These are phyloP conservation scores for Lerista edwardsae DNA, from an alignment of 2,797 vertebrate genomes.

Conservation along the genomic window DNA sequence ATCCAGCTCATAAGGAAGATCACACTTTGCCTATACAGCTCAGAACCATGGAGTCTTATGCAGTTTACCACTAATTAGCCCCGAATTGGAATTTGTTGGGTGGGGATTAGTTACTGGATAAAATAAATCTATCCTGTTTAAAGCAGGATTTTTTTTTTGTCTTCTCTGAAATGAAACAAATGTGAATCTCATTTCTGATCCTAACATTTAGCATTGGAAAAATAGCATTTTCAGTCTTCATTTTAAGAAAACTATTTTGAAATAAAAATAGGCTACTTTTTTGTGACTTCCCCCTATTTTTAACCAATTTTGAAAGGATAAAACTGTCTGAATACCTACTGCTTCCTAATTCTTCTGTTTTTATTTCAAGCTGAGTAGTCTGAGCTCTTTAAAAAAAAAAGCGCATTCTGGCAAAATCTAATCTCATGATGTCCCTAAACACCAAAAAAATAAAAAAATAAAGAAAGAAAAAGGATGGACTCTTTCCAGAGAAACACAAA, in stretches of 20 bases:
- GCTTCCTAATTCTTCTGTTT: constrained; percentile 70
- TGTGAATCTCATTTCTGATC: constrained; percentile 24
- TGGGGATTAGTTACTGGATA: neutral
- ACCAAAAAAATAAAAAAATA: constrained; percentile 46
- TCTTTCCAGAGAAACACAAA: constrained; percentile 69
- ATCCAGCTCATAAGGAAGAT: neutral
- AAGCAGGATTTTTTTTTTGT: rapidly evolving
- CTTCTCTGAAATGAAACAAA: constrained; percentile 17
- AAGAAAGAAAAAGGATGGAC: constrained; percentile 49
- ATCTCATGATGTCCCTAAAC: constrained; percentile 71
- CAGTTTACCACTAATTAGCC: neutral
- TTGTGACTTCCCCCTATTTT: constrained; percentile 33
- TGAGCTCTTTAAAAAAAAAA: constrained; percentile 31
- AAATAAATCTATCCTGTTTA: constrained; percentile 5
- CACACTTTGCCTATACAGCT: neutral
- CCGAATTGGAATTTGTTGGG: neutral
- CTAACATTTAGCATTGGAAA: neutral
- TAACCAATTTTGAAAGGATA: constrained; percentile 41
- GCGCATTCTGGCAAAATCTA: constrained; percentile 49
- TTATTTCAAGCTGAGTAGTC: constrained; percentile 63
- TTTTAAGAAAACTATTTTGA: constrained; percentile 55
- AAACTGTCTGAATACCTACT: constrained; percentile 63
- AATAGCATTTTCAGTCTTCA: constrained; percentile 29
- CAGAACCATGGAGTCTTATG: neutral
- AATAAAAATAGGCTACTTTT: constrained; percentile 31